Percentiles rank a stretch among this genome's conserved stretches.
These are phyloP conservation scores for Schlechtendalia chinensis DNA, from an alignment of 1,140 invertebrate species.

Conservation along the genomic window DNA sequence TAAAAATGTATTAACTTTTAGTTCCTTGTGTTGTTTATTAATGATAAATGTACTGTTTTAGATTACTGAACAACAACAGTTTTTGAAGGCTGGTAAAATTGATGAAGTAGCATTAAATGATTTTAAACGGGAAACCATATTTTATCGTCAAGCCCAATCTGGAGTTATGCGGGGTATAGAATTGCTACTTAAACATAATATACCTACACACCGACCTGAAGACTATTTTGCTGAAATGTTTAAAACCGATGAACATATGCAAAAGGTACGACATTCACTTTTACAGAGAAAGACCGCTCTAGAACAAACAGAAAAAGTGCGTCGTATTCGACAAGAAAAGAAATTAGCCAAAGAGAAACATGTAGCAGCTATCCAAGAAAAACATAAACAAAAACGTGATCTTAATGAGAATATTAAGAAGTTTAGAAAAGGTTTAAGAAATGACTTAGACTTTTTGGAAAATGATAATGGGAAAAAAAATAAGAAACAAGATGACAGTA, in stretches of 20 bases:
- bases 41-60: not conserved
- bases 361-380: conserved; percentile 76
- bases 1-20: no score
- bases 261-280: conserved; percentile 84
- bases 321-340: conserved; percentile 82
- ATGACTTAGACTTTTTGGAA: conserved; percentile 80
- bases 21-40: no score
- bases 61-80: conserved; percentile 66
- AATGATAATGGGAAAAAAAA: conserved; percentile 56
- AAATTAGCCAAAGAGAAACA: conserved; percentile 91
- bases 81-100: conserved; percentile 59
- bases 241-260: conserved; percentile 96
- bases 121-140: conserved; percentile 86
- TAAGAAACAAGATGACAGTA: conserved; percentile 48
- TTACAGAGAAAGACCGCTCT: conserved; percentile 79
- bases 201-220: conserved; percentile 80
- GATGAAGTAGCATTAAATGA: conserved; percentile 83
- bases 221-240: conserved; percentile 99
- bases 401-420: conserved; percentile 83
- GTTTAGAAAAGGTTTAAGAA: conserved; percentile 76
- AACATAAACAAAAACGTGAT: conserved; percentile 74
- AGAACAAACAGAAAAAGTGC: conserved; percentile 83
- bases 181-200: conserved; percentile 69
- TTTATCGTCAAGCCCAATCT: conserved; percentile 89
- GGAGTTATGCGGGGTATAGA: conserved; percentile 77